These are phyloP conservation scores for Entomobrya proxima DNA, from an alignment of 2,888 invertebrate genomes.

Conservation along the genomic window DNA sequence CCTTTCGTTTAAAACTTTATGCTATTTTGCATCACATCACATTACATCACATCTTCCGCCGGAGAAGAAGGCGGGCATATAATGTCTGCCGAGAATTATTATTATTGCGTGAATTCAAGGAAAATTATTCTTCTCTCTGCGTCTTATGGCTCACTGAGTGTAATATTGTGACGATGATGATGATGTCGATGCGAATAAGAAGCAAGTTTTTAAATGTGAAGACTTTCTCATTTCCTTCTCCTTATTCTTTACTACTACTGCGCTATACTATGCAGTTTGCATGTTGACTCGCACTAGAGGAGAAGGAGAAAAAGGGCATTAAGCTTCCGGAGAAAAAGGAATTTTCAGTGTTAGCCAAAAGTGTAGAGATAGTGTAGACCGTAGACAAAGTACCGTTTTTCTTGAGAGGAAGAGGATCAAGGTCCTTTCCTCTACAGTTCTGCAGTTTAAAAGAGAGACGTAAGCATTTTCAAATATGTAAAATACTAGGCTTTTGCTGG, in stretches of 20 bases:
- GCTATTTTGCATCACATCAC: constrained; percentile 47
- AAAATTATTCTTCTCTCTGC: constrained; percentile 29
- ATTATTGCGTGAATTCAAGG: constrained; percentile 50
- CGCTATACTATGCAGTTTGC: background rate
- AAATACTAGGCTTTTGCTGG: background rate
- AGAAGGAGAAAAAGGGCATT: constrained; percentile 9
- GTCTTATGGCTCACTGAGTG: background rate
- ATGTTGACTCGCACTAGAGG: background rate
- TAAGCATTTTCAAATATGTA: constrained; percentile 2
- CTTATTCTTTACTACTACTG: background rate
- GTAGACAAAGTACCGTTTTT: background rate
- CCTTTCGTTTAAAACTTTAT: constrained; percentile 13
- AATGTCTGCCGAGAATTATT: constrained; percentile 57
- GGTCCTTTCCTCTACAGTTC: background rate
- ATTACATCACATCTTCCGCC: constrained; percentile 35
- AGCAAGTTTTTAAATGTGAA: constrained; percentile 13
- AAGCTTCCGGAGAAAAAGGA: background rate
- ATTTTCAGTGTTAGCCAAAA: constrained; percentile 17
- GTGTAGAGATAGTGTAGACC: background rate
- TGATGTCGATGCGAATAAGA: background rate
- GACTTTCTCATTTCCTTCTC: constrained; percentile 19
- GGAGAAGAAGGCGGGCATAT: constrained; percentile 22
- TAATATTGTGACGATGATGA: background rate
- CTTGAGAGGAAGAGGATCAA: constrained; percentile 10
- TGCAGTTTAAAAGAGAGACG: too few species aligned